Conservation (phyloP, 2,113 vertebrate species). For the Oxyura jamaicensis region DNA sequence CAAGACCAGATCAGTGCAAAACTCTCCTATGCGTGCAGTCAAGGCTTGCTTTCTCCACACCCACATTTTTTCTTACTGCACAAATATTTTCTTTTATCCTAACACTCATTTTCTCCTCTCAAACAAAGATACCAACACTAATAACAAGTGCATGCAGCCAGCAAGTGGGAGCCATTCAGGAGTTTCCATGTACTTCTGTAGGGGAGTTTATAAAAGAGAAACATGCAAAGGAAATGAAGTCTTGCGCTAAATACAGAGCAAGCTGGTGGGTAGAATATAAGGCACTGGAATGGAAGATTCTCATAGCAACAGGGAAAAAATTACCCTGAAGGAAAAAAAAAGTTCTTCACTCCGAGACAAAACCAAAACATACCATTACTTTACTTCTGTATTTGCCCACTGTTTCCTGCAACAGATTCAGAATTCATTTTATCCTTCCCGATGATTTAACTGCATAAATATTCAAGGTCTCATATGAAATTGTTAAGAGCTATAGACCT, state of each 20-base stretch:
- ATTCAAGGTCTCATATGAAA: neutral
- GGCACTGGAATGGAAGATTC: neutral
- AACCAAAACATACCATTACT: conserved; percentile 14
- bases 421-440: neutral
- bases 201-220: neutral
- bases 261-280: neutral
- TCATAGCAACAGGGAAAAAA: conserved; percentile 3
- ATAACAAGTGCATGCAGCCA: neutral
- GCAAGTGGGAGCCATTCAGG: neutral
- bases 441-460: conserved; percentile 20
- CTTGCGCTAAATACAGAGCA: conserved; percentile 7
- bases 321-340: neutral
- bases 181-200: neutral
- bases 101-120: neutral
- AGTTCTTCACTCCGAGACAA: neutral
- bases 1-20: neutral
- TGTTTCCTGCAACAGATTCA: neutral
- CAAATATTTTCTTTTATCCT: neutral
- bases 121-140: neutral
- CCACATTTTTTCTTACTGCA: neutral
- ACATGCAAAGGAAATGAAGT: conserved; percentile 7
- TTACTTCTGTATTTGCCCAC: neutral
- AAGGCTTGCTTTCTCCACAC: neutral
- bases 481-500: neutral
- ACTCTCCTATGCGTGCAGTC: neutral